A percentile compares a stretch with the other conserved stretches of the same genome.
Evolutionary conservation across 2,888 invertebrate species (phyloP).

Genomic region (Acanthosoma haemorrhoidale): DNA sequence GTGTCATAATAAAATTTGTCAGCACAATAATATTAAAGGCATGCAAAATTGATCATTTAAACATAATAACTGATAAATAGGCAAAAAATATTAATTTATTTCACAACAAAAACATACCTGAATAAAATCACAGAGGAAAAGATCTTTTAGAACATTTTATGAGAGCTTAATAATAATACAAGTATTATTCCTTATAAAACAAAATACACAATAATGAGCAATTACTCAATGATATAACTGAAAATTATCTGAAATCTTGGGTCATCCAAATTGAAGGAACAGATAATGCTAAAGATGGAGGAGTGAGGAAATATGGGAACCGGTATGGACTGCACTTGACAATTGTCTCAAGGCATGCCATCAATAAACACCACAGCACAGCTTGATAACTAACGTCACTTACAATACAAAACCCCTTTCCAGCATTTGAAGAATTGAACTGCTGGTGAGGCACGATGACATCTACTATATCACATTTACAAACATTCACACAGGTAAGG

Average conservation of each 20-base stretch:
- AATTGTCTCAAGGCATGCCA: too few species aligned
- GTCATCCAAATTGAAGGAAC: neutral
- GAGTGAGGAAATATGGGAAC: neutral
- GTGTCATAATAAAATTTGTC: too few species aligned
- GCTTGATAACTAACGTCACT: conserved; percentile 2
- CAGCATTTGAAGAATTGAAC: neutral
- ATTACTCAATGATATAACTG: too few species aligned
- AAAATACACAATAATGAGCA: too few species aligned
- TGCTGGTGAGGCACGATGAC: neutral
- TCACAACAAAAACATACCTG: neutral
- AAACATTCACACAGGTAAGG: neutral
- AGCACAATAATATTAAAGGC: too few species aligned
- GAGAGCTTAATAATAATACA: neutral
- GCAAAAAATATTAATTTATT: too few species aligned
- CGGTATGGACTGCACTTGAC: neutral
- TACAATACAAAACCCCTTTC: neutral
- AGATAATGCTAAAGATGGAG: conserved; percentile 4
- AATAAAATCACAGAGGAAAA: neutral
- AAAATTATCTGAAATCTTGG: too few species aligned
- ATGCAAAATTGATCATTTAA: too few species aligned
- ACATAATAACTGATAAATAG: too few species aligned
- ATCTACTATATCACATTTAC: neutral
- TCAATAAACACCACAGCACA: too few species aligned
- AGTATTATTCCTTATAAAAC: too few species aligned
- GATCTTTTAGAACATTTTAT: too few species aligned